Evolutionary conservation across 2,797 vertebrate species (phyloP).

Genomic region (Enteromius fasciolatus): DNA sequence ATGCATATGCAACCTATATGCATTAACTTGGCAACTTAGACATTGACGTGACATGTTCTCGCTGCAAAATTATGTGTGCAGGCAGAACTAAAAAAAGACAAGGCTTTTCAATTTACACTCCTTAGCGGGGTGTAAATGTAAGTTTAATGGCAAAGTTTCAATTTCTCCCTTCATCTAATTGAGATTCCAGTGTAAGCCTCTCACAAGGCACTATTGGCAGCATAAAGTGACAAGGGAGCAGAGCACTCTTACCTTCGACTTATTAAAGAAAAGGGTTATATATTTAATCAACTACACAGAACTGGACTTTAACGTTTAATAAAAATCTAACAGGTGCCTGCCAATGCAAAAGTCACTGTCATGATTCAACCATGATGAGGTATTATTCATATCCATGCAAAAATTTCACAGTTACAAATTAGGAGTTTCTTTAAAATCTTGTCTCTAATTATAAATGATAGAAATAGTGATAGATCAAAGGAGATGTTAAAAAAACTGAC

Average conservation of each 20-base stretch:
- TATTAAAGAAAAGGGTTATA: conserved; percentile 29
- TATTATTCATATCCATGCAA: conserved; percentile 16
- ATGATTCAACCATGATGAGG: background rate
- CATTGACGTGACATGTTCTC: conserved; percentile 19
- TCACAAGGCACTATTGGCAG: conserved; percentile 43
- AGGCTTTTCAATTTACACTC: conserved; percentile 39
- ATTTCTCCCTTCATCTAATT: conserved; percentile 44
- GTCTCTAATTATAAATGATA: background rate
- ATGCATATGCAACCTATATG: conserved; percentile 15
- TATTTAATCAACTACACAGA: conserved; percentile 8
- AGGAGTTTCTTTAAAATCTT: background rate
- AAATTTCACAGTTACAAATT: conserved; percentile 2
- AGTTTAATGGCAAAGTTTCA: conserved; percentile 39
- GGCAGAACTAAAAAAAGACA: conserved; percentile 33
- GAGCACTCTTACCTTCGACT: conserved; percentile 27
- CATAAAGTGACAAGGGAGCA: conserved; percentile 46
- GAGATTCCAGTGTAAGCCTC: conserved; percentile 43
- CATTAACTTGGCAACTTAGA: background rate
- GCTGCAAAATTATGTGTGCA: conserved; percentile 27
- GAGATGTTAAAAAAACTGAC: conserved; percentile 24
- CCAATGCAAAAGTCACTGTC: background rate
- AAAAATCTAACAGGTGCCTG: background rate
- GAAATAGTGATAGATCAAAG: background rate
- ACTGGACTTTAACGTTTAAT: background rate
- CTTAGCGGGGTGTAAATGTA: conserved; percentile 43